Conservation (phyloP, 2,888 invertebrate genomes). For the Danaus chrysippus region DNA sequence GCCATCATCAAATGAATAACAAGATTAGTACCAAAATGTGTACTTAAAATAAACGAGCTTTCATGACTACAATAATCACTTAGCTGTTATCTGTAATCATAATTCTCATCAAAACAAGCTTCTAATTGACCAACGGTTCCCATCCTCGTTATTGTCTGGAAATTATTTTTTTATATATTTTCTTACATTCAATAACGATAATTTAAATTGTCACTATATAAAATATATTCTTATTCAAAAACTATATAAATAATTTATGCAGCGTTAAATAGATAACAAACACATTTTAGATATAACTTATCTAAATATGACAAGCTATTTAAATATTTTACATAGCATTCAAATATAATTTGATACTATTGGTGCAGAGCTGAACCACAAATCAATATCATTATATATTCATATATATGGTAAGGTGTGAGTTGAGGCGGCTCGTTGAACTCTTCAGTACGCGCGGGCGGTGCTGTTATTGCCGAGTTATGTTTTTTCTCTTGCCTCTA, state of each 20-base stretch:
- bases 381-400: conserved; percentile 9
- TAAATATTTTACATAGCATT: conserved; percentile 22
- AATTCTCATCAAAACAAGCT: conserved; percentile 16
- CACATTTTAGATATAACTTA: conserved; percentile 1
- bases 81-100: conserved; percentile 15
- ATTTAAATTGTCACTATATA: background rate
- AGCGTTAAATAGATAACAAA: conserved; percentile 3
- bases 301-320: conserved; percentile 11
- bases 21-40: background rate
- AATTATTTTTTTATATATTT: background rate
- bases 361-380: conserved; percentile 27
- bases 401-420: conserved; percentile 10
- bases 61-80: conserved; percentile 16
- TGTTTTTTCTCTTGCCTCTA: conserved; percentile 40
- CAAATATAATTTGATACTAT: conserved; percentile 45
- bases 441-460: conserved; percentile 59
- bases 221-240: background rate
- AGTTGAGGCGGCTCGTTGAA: conserved; percentile 53
- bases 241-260: conserved; percentile 5
- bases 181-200: background rate
- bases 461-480: conserved; percentile 36
- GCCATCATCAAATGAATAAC: conserved; percentile 8
- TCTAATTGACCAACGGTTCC: conserved; percentile 16
- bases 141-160: conserved; percentile 6
- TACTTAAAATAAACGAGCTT: conserved; percentile 14